Evolutionary conservation across 2,888 invertebrate species (phyloP).

Genomic region (Sipha maydis): DNA sequence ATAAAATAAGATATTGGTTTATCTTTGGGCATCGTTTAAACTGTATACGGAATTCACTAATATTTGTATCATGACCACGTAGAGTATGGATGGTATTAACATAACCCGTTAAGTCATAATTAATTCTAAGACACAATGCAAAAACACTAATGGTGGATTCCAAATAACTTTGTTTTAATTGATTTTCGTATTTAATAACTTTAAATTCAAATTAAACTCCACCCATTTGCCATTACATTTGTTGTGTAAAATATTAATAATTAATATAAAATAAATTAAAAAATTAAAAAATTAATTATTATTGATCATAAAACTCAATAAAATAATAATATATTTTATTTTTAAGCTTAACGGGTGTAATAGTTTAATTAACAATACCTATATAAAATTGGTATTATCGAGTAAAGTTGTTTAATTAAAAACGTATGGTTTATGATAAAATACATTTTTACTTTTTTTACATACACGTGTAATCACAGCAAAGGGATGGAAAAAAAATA

Average conservation of each 20-base stretch:
- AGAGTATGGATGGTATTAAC: slow-evolving; percentile 2
- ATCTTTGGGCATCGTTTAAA: background rate
- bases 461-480: background rate
- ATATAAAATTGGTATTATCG: too few relatives aligned
- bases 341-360: too few relatives aligned
- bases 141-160: background rate
- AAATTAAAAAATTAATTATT: background rate
- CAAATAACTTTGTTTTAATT: background rate
- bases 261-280: background rate
- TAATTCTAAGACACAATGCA: slow-evolving; percentile 10
- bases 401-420: background rate
- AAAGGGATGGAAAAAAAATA: background rate
- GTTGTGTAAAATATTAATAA: background rate
- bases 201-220: slow-evolving; percentile 3
- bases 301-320: too few relatives aligned
- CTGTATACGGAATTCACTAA: background rate
- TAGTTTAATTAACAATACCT: too few relatives aligned
- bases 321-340: too few relatives aligned
- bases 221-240: background rate
- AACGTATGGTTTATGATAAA: background rate
- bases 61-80: background rate
- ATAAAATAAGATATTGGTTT: background rate
- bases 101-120: slow-evolving; percentile 30
- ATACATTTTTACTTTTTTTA: background rate
- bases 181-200: slow-evolving; percentile 6